These are phyloP conservation scores for Perizoma affinitatum DNA, from an alignment of 2,888 invertebrate genomes.

Conservation along the genomic window DNA sequence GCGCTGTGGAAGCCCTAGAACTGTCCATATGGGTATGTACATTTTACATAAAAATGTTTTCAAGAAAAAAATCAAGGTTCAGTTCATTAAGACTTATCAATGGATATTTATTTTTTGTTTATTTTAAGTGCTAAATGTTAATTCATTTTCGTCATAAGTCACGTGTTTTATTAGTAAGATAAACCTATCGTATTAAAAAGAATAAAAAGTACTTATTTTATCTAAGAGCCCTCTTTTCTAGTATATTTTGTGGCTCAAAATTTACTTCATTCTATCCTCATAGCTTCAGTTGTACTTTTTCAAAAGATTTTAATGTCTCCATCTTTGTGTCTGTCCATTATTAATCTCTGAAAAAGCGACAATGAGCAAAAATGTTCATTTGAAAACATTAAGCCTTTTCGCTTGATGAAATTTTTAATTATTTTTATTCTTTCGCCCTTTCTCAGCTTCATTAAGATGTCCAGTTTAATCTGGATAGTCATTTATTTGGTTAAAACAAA, in stretches of 20 bases:
- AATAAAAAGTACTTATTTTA: too few species aligned
- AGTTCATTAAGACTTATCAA: too few species aligned
- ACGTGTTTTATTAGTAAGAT: too few species aligned
- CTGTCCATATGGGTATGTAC: too few species aligned
- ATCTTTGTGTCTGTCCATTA: conserved; percentile 70
- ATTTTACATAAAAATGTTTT: too few species aligned
- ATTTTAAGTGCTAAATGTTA: too few species aligned
- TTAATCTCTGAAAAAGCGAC: conserved; percentile 75
- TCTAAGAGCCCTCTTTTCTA: conserved; percentile 10
- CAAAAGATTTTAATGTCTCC: conserved; percentile 73
- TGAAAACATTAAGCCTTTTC: conserved; percentile 56
- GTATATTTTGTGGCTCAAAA: conserved; percentile 46
- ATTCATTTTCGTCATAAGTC: too few species aligned
- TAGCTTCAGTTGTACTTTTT: conserved; percentile 59
- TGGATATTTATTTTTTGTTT: too few species aligned
- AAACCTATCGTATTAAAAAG: too few species aligned
- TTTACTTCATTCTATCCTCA: conserved; percentile 65
- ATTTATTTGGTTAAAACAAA: conserved; percentile 40
- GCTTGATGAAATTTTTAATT: conserved; percentile 65
- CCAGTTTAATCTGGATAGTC: conserved; percentile 39
- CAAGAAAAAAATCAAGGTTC: too few species aligned
- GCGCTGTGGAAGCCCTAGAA: too few species aligned
- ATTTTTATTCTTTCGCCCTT: conserved; percentile 44
- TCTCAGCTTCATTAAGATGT: conserved; percentile 38
- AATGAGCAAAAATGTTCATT: conserved; percentile 60